A percentile compares a stretch with the other conserved stretches of the same genome.
Conservation (phyloP, 2,888 invertebrate species). For the Catocala nupta region DNA sequence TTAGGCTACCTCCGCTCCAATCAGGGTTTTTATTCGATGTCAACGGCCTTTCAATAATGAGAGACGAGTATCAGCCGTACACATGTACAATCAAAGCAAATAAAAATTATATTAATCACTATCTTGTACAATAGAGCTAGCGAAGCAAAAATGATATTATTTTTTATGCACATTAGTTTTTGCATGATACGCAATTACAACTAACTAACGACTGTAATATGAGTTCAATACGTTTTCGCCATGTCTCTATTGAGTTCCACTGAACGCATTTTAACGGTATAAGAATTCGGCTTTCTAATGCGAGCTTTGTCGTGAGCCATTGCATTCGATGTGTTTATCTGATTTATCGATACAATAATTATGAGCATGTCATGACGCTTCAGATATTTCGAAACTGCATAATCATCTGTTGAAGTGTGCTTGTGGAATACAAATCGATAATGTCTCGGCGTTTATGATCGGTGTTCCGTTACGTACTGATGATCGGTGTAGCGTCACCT, state of each 20-base stretch:
- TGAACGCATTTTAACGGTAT: conserved; percentile 70
- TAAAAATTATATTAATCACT: conserved; percentile 79
- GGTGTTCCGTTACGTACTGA: conserved; percentile 59
- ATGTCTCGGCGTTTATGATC: conserved; percentile 51
- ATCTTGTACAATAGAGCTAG: conserved; percentile 63
- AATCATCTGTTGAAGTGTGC: conserved; percentile 59
- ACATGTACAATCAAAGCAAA: conserved; percentile 75
- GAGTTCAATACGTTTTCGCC: conserved; percentile 69
- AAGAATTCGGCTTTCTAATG: conserved; percentile 79
- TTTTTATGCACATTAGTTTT: conserved; percentile 67
- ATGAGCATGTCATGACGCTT: conserved; percentile 67
- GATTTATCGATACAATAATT: conserved; percentile 74
- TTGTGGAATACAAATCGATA: conserved; percentile 61
- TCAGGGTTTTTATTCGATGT: conserved; percentile 73
- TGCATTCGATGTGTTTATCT: conserved; percentile 65
- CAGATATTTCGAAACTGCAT: conserved; percentile 61
- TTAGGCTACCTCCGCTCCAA: conserved; percentile 65
- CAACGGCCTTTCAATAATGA: conserved; percentile 71
- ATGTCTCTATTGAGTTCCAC: conserved; percentile 58
- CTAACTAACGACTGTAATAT: conserved; percentile 76
- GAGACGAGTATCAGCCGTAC: conserved; percentile 60
- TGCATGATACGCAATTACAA: conserved; percentile 78
- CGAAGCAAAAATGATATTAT: conserved; percentile 66
- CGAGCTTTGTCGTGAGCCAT: conserved; percentile 70
- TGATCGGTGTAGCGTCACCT: conserved; percentile 55